Conservation (phyloP, 2,888 invertebrate species). For the Altica lythri region DNA sequence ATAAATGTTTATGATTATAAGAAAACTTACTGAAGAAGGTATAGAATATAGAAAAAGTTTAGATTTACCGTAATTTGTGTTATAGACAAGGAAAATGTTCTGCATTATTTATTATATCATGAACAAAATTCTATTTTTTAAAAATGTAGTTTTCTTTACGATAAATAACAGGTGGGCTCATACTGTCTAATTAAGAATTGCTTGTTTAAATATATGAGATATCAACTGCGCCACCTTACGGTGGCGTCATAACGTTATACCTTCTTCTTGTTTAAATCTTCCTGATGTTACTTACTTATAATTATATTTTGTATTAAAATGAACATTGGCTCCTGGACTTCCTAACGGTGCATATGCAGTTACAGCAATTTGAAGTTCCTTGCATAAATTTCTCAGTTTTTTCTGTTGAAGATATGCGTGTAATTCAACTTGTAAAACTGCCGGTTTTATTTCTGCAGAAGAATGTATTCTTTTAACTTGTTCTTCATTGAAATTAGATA, state of each 20-base stretch:
- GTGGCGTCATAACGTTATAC: no score
- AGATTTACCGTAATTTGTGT: not conserved
- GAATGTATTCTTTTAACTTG: slow-evolving; percentile 70
- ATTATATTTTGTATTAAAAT: slow-evolving; percentile 67
- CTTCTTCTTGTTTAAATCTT: no score
- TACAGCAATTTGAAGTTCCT: slow-evolving; percentile 65
- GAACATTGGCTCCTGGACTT: slow-evolving; percentile 70
- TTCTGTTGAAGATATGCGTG: slow-evolving; percentile 78
- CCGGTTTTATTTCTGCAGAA: slow-evolving; percentile 67
- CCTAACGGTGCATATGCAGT: slow-evolving; percentile 76
- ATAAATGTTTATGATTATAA: no score
- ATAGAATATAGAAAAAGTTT: not conserved
- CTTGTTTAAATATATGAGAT: no score
- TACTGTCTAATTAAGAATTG: no score
- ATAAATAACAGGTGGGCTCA: no score
- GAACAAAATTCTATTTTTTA: slow-evolving; percentile 61
- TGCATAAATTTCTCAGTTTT: slow-evolving; percentile 66
- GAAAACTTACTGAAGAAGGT: slow-evolving; percentile 8
- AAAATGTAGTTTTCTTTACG: no score
- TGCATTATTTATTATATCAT: slow-evolving; percentile 67
- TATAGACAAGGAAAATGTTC: slow-evolving; percentile 15
- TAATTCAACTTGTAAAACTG: slow-evolving; percentile 75
- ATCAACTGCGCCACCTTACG: no score
- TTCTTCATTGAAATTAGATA: slow-evolving; percentile 77
- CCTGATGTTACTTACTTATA: slow-evolving; percentile 61